These are phyloP conservation scores for Apaloderma vittatum DNA, from an alignment of 2,113 vertebrate species.

Conservation along the genomic window DNA sequence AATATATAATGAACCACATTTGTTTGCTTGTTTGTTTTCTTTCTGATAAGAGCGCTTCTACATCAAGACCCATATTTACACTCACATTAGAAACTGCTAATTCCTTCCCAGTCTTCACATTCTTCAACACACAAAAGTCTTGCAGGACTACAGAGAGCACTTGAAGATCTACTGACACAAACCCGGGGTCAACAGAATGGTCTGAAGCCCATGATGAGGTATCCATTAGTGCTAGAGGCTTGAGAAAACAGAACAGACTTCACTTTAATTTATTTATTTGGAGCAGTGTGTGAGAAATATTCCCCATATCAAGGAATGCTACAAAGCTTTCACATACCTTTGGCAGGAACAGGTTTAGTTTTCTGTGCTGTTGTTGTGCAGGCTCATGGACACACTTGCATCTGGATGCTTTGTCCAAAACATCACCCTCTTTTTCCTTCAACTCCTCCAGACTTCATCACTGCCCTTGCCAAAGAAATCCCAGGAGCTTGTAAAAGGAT, in stretches of 20 bases:
- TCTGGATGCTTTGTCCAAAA: not conserved
- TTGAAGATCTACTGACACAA: not conserved
- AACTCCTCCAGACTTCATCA: not conserved
- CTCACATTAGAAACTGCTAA: not conserved
- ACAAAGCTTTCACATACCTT: not conserved
- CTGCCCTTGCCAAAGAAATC: not conserved
- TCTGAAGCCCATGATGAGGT: not conserved
- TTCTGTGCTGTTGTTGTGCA: not conserved
- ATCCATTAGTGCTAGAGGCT: not conserved
- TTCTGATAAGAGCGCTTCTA: not conserved
- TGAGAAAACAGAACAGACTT: not conserved
- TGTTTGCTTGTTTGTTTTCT: not conserved
- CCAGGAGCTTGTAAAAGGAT: not conserved
- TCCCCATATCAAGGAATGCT: not conserved
- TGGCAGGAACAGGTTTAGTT: not conserved
- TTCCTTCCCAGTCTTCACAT: not conserved
- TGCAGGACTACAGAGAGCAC: not conserved
- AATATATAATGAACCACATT: not conserved
- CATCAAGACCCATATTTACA: not conserved
- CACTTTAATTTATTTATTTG: not conserved
- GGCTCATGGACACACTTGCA: not conserved
- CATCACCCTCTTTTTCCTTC: not conserved
- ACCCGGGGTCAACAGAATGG: not conserved
- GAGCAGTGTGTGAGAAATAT: not conserved
- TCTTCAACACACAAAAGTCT: not conserved